A percentile compares a stretch with the other conserved stretches of the same genome.
Conservation (phyloP, 1,140 invertebrate species). For the Gonioctena quinquepunctata region DNA sequence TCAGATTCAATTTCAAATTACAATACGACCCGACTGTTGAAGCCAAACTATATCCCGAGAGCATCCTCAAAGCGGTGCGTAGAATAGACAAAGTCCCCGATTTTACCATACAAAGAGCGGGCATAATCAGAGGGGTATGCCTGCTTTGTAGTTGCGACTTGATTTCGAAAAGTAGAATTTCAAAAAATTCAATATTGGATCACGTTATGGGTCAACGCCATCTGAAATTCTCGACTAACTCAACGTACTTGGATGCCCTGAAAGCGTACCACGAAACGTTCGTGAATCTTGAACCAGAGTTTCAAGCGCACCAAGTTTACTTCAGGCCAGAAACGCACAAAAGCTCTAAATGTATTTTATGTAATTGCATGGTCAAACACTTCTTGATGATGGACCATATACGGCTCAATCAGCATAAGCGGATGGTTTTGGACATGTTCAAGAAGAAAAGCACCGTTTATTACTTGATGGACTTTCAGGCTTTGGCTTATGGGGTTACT, state of each 20-base stretch:
- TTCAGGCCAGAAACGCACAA: background rate
- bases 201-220: slow-evolving; percentile 38
- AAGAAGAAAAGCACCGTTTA: slow-evolving; percentile 19
- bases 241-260: slow-evolving; percentile 10
- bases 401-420: slow-evolving; percentile 21
- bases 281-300: slow-evolving; percentile 25
- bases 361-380: background rate
- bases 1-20: slow-evolving; percentile 31
- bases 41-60: slow-evolving; percentile 24
- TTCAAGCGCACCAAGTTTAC: slow-evolving; percentile 38
- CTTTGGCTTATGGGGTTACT: slow-evolving; percentile 26
- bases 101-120: slow-evolving; percentile 30
- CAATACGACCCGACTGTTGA: slow-evolving; percentile 24
- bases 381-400: background rate
- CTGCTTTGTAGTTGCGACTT: slow-evolving; percentile 35
- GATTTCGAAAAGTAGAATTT: slow-evolving; percentile 8
- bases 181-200: slow-evolving; percentile 17
- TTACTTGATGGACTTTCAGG: slow-evolving; percentile 32
- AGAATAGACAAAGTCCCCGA: slow-evolving; percentile 30
- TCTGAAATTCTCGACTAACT: slow-evolving; percentile 18
- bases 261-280: slow-evolving; percentile 36
- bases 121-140: slow-evolving; percentile 29
- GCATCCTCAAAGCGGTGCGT: slow-evolving; percentile 8
- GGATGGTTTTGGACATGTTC: slow-evolving; percentile 26
- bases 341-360: background rate